A percentile compares a stretch with the other conserved stretches of the same genome.
phyloP scores from a whole-genome alignment of 2,888 invertebrate species.

The Chalcis sispes region DNA sequence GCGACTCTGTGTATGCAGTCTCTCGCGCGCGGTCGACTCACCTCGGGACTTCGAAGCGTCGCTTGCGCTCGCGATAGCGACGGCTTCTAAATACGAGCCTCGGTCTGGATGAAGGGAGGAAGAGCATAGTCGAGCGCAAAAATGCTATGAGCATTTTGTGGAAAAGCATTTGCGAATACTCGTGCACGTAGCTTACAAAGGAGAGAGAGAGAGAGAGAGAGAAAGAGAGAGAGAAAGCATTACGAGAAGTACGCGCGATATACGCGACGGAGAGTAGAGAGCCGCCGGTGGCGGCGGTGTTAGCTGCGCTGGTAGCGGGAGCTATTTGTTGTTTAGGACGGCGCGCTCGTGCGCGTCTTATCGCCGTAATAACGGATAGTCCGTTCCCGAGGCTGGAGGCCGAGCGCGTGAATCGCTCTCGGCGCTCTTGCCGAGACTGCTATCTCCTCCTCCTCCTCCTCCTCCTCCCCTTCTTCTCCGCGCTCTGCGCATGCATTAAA shows the following conservation, averaged over 20 bases:
- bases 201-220: too few species aligned
- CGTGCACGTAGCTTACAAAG: too few species aligned
- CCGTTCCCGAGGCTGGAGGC: slow-evolving; percentile 30
- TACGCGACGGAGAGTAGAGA: neutral
- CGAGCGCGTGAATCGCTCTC: slow-evolving; percentile 48
- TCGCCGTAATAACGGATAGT: slow-evolving; percentile 61
- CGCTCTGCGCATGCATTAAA: slow-evolving; percentile 48
- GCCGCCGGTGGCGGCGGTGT: neutral
- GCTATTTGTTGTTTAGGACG: slow-evolving; percentile 49
- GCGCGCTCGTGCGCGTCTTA: slow-evolving; percentile 59
- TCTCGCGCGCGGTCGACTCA: too few species aligned
- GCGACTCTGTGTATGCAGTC: too few species aligned
- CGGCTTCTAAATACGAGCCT: neutral
- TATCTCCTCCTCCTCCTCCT: too few species aligned
- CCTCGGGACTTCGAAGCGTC: neutral
- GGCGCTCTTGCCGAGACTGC: slow-evolving; percentile 25
- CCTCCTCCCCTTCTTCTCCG: too few species aligned
- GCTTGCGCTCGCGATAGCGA: neutral
- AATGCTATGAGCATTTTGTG: neutral
- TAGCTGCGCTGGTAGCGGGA: slow-evolving; percentile 8
- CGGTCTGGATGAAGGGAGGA: too few species aligned
- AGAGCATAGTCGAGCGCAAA: neutral
- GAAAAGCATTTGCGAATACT: neutral
- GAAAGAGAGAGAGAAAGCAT: neutral
- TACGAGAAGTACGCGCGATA: neutral